These are phyloP conservation scores for Protophormia terraenovae DNA, from an alignment of 2,888 invertebrate species.

Conservation along the genomic window DNA sequence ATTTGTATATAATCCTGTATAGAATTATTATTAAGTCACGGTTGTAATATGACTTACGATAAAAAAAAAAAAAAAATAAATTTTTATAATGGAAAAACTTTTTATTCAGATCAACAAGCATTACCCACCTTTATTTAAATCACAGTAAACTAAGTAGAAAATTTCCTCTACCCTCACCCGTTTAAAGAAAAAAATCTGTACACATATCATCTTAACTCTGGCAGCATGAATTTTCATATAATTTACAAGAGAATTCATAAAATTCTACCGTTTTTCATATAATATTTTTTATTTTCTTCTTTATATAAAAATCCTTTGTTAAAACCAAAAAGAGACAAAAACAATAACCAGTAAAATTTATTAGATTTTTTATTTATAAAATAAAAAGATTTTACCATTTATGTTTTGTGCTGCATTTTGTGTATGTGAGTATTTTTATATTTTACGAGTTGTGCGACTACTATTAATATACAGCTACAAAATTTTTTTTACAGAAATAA, in stretches of 20 bases:
- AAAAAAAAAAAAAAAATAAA: no score
- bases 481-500: neutral
- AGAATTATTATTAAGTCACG: no score
- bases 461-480: constrained; percentile 29
- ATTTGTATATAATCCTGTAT: no score
- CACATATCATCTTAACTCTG: constrained; percentile 54
- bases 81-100: no score
- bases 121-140: no score
- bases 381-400: constrained; percentile 41
- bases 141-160: no score
- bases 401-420: neutral
- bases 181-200: neutral
- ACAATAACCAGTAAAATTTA: constrained; percentile 55
- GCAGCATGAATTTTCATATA: constrained; percentile 48
- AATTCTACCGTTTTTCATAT: constrained; percentile 47
- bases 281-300: constrained; percentile 13
- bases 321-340: constrained; percentile 29
- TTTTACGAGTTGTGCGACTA: constrained; percentile 21
- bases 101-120: no score
- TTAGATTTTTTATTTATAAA: constrained; percentile 53
- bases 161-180: neutral
- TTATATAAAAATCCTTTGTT: constrained; percentile 50
- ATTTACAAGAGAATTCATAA: constrained; percentile 61
- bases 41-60: no score
- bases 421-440: neutral